phyloP scores from a whole-genome alignment of 1,140 invertebrate species.

The Sminthurinus signatus region DNA sequence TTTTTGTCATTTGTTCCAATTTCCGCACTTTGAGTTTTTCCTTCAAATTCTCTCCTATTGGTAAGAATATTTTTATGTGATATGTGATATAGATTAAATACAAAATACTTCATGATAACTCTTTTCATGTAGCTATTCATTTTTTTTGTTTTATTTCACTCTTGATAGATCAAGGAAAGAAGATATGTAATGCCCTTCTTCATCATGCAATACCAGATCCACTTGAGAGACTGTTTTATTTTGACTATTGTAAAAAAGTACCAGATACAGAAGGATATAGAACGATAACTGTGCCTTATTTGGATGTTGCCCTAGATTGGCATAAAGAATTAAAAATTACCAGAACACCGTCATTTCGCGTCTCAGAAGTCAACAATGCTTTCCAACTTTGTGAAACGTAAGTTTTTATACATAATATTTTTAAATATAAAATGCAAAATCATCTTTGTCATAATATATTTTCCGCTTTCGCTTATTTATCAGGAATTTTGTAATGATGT shows the following conservation, averaged over 20 bases:
- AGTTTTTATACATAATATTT: too few relatives aligned
- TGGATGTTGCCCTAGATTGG: constrained; percentile 33
- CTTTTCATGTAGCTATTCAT: too few relatives aligned
- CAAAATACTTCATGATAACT: too few relatives aligned
- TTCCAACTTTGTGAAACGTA: constrained; percentile 46
- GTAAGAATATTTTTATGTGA: too few relatives aligned
- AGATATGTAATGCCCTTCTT: constrained; percentile 69
- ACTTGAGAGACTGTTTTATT: constrained; percentile 64
- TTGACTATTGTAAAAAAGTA: constrained; percentile 29
- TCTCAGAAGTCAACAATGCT: constrained; percentile 24
- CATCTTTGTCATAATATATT: too few relatives aligned
- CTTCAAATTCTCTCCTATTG: constrained; percentile 76
- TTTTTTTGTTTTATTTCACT: too few relatives aligned
- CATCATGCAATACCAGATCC: constrained; percentile 80
- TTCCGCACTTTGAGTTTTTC: constrained; percentile 80
- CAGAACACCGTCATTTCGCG: constrained; percentile 14
- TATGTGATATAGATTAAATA: too few relatives aligned
- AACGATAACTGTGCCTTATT: constrained; percentile 17
- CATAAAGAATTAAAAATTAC: constrained; percentile 32
- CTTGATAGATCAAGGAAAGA: constrained; percentile 59
- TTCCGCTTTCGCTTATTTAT: too few relatives aligned
- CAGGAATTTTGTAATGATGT: too few relatives aligned
- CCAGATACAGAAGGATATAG: not conserved
- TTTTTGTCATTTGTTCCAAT: constrained; percentile 52
- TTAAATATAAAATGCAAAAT: too few relatives aligned